phyloP scores from a whole-genome alignment of 2,113 vertebrate species.

The Oreotrochilus melanogaster region DNA sequence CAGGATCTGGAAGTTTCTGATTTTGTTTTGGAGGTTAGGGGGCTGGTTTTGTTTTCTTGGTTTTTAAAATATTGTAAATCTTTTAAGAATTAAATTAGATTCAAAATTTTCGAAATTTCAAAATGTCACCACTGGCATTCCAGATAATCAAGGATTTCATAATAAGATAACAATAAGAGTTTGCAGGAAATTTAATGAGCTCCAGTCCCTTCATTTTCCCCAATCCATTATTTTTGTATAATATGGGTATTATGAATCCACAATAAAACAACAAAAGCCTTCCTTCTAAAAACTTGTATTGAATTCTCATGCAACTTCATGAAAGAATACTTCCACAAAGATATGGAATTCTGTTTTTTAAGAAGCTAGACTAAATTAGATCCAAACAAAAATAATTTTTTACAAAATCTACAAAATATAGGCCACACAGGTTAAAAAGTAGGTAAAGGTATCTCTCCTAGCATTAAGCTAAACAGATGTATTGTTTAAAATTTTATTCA shows the following conservation, averaged over 20 bases:
- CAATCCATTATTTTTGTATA: not conserved
- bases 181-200: constrained; percentile 15
- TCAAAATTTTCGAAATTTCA: not conserved
- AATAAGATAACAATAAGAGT: not conserved
- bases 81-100: not conserved
- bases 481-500: not conserved
- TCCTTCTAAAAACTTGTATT: not conserved
- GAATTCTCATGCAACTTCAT: not conserved
- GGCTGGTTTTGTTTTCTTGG: not conserved
- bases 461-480: not conserved
- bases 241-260: not conserved
- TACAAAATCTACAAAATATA: not conserved
- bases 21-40: not conserved
- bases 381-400: not conserved
- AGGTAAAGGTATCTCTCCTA: not conserved
- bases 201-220: not conserved
- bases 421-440: not conserved
- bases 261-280: not conserved
- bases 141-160: not conserved
- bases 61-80: not conserved
- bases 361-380: not conserved
- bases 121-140: constrained; percentile 7
- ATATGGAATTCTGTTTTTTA: not conserved
- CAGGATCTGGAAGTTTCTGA: not conserved
- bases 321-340: not conserved